These are phyloP conservation scores for Euspilapteryx auroguttella DNA, from an alignment of 2,888 invertebrate species.

Conservation along the genomic window DNA sequence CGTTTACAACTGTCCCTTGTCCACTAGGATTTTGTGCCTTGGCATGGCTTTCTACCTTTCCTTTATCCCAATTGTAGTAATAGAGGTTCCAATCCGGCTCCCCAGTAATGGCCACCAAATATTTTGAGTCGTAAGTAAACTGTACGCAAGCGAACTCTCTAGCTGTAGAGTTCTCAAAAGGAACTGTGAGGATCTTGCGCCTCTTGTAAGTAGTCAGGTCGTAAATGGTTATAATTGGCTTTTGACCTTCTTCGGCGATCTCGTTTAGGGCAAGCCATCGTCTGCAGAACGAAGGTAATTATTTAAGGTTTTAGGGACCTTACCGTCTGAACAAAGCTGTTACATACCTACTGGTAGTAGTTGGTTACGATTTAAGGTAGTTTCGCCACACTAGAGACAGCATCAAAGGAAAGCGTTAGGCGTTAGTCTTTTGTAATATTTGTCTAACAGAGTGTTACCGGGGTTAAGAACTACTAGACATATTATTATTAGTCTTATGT, in stretches of 20 bases:
- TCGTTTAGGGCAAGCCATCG: conserved; percentile 68
- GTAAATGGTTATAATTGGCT: conserved; percentile 71
- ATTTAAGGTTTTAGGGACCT: neutral
- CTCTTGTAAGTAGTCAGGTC: conserved; percentile 71
- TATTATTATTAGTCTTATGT: too few species aligned
- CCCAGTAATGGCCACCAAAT: conserved; percentile 77
- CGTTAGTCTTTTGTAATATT: too few species aligned
- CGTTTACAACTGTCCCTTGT: conserved; percentile 62
- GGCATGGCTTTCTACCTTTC: conserved; percentile 74
- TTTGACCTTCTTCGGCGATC: conserved; percentile 63
- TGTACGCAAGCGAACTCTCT: conserved; percentile 70
- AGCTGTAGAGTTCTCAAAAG: conserved; percentile 61
- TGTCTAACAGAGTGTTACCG: too few species aligned
- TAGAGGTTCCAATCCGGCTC: conserved; percentile 82
- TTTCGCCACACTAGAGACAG: too few species aligned
- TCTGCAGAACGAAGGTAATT: conserved; percentile 29
- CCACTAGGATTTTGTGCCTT: conserved; percentile 73
- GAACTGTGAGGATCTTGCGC: conserved; percentile 67
- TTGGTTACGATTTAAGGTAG: too few species aligned
- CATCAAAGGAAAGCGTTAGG: too few species aligned
- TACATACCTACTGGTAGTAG: too few species aligned
- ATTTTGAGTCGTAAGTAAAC: conserved; percentile 83
- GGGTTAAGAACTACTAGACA: too few species aligned
- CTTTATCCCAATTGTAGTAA: conserved; percentile 81
- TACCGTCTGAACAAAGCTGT: neutral